Percentiles rank a stretch among this genome's conserved stretches.
phyloP scores from a whole-genome alignment of 92 coral and sea anemone genomes.

The Porites rus region DNA sequence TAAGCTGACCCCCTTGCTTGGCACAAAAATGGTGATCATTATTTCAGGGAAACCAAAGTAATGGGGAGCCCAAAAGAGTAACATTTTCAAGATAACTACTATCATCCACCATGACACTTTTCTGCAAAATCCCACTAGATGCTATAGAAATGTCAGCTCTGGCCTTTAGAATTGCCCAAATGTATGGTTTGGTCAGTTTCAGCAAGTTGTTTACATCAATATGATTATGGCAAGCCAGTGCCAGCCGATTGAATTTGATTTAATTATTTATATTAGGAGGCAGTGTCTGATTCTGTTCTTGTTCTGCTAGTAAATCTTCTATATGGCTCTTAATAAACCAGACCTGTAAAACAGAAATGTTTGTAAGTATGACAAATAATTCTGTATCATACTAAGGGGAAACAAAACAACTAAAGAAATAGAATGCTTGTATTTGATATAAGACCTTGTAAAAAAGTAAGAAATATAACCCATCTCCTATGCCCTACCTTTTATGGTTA shows the following conservation, averaged over 20 bases:
- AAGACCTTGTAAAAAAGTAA: background rate
- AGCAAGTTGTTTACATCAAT: background rate
- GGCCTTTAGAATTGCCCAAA: background rate
- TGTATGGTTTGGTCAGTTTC: background rate
- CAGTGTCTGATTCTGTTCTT: background rate
- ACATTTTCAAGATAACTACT: too few species aligned
- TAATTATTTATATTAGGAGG: background rate
- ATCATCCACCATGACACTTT: too few species aligned
- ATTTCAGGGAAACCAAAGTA: too few species aligned
- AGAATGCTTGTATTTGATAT: too few species aligned
- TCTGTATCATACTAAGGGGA: too few species aligned
- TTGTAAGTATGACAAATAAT: background rate
- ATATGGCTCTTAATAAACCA: slow-evolving; percentile 54
- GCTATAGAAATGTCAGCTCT: too few species aligned
- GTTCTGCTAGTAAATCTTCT: slow-evolving; percentile 37
- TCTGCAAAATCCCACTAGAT: too few species aligned
- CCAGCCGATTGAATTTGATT: background rate
- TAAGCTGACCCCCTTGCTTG: too few species aligned
- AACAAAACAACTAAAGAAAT: too few species aligned
- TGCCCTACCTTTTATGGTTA: too few species aligned
- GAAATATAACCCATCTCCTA: background rate
- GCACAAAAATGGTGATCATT: too few species aligned
- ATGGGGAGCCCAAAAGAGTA: too few species aligned
- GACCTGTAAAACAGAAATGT: slow-evolving; percentile 13
- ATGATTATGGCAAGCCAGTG: background rate